Percentiles rank a stretch among this genome's conserved stretches.
phyloP scores from a whole-genome alignment of 2,888 invertebrate genomes.

The Eupithecia exiguata region DNA sequence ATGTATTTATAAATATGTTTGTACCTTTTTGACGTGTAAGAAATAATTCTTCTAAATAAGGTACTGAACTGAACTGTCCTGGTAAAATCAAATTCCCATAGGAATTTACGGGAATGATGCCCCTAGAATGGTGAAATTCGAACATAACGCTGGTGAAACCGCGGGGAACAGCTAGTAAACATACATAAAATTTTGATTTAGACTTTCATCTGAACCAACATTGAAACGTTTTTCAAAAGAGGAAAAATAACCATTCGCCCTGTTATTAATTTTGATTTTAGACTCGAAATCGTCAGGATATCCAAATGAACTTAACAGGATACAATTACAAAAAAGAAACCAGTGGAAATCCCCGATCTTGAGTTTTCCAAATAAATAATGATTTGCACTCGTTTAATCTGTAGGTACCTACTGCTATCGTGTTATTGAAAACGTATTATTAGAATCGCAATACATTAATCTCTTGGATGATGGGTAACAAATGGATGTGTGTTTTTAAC shows the following conservation, averaged over 20 bases:
- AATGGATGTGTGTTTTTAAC: slow-evolving; percentile 40
- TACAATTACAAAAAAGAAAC: not conserved
- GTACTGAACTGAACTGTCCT: too few species aligned
- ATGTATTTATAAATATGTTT: too few species aligned
- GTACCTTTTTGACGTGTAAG: too few species aligned
- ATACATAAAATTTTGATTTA: not conserved
- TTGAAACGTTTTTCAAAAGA: not conserved
- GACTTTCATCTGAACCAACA: not conserved
- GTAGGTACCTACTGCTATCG: slow-evolving; percentile 15
- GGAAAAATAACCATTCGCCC: not conserved
- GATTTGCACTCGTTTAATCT: not conserved
- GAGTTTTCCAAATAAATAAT: not conserved
- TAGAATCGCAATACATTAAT: slow-evolving; percentile 36
- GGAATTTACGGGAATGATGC: too few species aligned
- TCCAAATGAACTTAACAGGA: not conserved
- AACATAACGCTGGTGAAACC: too few species aligned
- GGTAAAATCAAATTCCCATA: too few species aligned
- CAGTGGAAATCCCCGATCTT: not conserved
- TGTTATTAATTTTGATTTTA: not conserved
- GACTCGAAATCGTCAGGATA: not conserved
- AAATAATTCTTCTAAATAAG: too few species aligned
- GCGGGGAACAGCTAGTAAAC: too few species aligned
- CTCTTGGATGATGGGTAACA: slow-evolving; percentile 33
- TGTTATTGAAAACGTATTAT: slow-evolving; percentile 36
- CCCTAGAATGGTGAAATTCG: too few species aligned